phyloP scores from a whole-genome alignment of 2,113 vertebrate species.

The Thryonomys swinderianus region DNA sequence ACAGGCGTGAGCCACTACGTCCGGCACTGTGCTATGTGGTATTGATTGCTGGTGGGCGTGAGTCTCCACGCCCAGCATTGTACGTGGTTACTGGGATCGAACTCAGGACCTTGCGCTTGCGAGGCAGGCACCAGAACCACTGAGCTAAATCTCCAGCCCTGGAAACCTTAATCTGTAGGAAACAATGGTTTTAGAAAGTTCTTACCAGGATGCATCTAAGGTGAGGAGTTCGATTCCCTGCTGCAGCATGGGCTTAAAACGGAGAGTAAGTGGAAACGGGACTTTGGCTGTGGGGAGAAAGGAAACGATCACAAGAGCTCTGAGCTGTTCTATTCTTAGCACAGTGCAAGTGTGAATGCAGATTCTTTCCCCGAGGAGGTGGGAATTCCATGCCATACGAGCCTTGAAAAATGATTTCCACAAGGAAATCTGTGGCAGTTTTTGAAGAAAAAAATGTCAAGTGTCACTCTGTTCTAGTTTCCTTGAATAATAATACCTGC shows the following conservation, averaged over 20 bases:
- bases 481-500: not conserved
- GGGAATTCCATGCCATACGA: not conserved
- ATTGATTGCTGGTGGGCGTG: too few species aligned
- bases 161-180: not conserved
- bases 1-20: too few species aligned
- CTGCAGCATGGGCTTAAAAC: conserved; percentile 99
- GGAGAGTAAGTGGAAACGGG: conserved; percentile 96
- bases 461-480: not conserved
- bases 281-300: conserved; percentile 92
- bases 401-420: conserved; percentile 13
- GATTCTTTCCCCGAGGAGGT: not conserved
- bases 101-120: too few species aligned
- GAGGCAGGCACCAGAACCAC: too few species aligned
- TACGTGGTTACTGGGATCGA: too few species aligned
- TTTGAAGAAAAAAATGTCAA: conserved; percentile 6
- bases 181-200: not conserved
- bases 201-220: conserved; percentile 98
- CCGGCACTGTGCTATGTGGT: too few species aligned
- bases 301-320: not conserved
- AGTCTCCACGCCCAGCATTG: too few species aligned
- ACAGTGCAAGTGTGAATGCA: conserved; percentile 1
- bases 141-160: too few species aligned
- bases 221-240: conserved; percentile 98
- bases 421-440: conserved; percentile 46
- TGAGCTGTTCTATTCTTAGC: conserved; percentile 14